Percentiles rank a stretch among this genome's conserved stretches.
These are phyloP conservation scores for Collichthys lucidus DNA, from an alignment of 2,113 vertebrate genomes.

Conservation along the genomic window DNA sequence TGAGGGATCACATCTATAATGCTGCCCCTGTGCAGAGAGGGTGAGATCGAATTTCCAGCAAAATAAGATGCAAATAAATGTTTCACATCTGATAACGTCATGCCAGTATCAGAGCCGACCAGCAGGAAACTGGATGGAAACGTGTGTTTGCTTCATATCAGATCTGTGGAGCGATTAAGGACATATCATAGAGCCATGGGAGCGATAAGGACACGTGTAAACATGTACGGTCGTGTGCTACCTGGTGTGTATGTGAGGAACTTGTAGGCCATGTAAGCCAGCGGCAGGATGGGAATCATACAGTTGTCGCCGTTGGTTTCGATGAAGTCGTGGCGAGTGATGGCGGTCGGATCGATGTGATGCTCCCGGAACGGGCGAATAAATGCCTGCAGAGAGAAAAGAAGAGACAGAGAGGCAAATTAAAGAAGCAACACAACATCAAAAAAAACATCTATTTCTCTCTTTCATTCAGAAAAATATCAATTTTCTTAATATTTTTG, in stretches of 20 bases:
- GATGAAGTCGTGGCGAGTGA: slow-evolving; percentile 86
- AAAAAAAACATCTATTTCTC: too few relatives aligned
- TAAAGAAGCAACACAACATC: neutral
- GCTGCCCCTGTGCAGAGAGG: neutral
- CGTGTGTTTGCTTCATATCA: too few relatives aligned
- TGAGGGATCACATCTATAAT: neutral
- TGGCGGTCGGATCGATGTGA: slow-evolving; percentile 86
- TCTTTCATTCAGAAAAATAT: too few relatives aligned
- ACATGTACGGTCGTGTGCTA: slow-evolving; percentile 39
- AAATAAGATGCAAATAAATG: too few relatives aligned
- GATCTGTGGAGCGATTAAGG: too few relatives aligned
- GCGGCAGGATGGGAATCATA: slow-evolving; percentile 84
- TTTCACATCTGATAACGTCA: too few relatives aligned
- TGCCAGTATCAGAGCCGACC: too few relatives aligned
- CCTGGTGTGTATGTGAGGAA: slow-evolving; percentile 83
- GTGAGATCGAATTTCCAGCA: neutral
- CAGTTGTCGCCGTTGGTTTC: slow-evolving; percentile 88
- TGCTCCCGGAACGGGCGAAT: slow-evolving; percentile 86
- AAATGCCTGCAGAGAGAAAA: slow-evolving; percentile 77
- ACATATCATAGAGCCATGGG: too few relatives aligned
- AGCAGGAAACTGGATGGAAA: too few relatives aligned
- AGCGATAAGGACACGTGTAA: too few relatives aligned
- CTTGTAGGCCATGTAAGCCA: slow-evolving; percentile 84
- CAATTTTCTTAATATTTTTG: too few relatives aligned
- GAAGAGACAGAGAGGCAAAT: slow-evolving; percentile 19